Conservation (phyloP, 2,888 invertebrate genomes). For the Drosophila fulvimacula region DNA sequence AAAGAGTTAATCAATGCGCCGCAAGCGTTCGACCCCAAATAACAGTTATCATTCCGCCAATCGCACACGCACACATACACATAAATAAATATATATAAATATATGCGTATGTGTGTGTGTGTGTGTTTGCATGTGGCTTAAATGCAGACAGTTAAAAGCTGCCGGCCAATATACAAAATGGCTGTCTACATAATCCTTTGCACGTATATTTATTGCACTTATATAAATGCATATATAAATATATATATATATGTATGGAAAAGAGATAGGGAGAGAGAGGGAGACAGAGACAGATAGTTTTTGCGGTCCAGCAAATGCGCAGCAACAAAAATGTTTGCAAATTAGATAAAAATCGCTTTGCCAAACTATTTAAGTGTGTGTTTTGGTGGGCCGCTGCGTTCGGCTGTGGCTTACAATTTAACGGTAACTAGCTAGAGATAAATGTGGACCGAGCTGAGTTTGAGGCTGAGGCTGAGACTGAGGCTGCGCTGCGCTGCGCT, state of each 20-base stretch:
- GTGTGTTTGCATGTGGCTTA: slow-evolving; percentile 17
- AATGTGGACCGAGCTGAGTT: slow-evolving; percentile 34
- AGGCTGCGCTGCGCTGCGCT: slow-evolving; percentile 50
- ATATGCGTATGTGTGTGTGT: not conserved
- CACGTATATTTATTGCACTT: slow-evolving; percentile 5
- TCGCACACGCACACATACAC: slow-evolving; percentile 16
- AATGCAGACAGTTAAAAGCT: slow-evolving; percentile 46
- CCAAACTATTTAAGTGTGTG: slow-evolving; percentile 25
- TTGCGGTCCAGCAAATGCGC: slow-evolving; percentile 54
- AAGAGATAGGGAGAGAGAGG: no score
- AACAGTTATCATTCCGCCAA: slow-evolving; percentile 37
- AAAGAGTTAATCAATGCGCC: slow-evolving; percentile 73
- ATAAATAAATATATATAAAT: not conserved
- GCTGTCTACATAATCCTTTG: slow-evolving; percentile 29
- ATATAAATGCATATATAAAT: slow-evolving; percentile 2
- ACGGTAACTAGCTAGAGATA: slow-evolving; percentile 69
- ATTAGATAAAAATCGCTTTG: slow-evolving; percentile 61
- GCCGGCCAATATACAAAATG: slow-evolving; percentile 43
- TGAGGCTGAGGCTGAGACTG: slow-evolving; percentile 5
- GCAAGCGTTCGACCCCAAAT: slow-evolving; percentile 51
- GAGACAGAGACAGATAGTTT: slow-evolving; percentile 4
- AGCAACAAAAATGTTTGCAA: slow-evolving; percentile 48
- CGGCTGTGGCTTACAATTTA: slow-evolving; percentile 58
- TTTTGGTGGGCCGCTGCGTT: slow-evolving; percentile 13
- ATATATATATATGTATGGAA: not conserved